A percentile compares a stretch with the other conserved stretches of the same genome.
phyloP scores from a whole-genome alignment of 35 echinoderm and acorn worm genomes.

The Amphiura filiformis region DNA sequence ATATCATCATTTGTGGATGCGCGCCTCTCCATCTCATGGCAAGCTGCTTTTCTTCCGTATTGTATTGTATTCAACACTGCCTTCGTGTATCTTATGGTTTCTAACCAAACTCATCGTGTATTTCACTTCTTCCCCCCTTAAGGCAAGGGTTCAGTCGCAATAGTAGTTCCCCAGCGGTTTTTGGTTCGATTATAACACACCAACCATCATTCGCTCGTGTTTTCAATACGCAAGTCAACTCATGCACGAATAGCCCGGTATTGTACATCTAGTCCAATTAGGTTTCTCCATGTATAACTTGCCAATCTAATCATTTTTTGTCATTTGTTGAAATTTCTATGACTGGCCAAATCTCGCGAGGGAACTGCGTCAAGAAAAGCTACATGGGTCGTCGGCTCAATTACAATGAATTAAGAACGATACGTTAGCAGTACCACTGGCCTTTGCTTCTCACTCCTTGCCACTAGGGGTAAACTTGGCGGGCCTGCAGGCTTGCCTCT shows the following conservation, averaged over 20 bases:
- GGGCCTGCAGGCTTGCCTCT: not conserved
- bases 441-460: not conserved
- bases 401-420: slow-evolving; percentile 12
- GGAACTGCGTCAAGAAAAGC: not conserved
- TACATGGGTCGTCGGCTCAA: not conserved
- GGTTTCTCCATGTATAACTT: not conserved
- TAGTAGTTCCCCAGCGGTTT: not conserved
- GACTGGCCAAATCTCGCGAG: not conserved
- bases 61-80: slow-evolving; percentile 6
- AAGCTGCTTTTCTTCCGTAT: not conserved
- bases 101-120: not conserved
- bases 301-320: slow-evolving; percentile 8
- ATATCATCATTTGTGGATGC: not conserved
- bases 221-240: slow-evolving; percentile 1
- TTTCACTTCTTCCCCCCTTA: not conserved
- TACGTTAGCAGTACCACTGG: not conserved
- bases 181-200: not conserved
- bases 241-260: not conserved
- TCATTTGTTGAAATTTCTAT: slow-evolving; percentile 7
- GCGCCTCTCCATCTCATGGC: not conserved
- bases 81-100: not conserved
- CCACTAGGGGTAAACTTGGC: not conserved
- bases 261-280: not conserved
- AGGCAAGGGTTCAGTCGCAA: not conserved
- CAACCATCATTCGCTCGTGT: not conserved